A percentile compares a stretch with the other conserved stretches of the same genome.
These are phyloP conservation scores for Hypsibius dujardini DNA, from an alignment of 1,140 invertebrate species.

Conservation along the genomic window DNA sequence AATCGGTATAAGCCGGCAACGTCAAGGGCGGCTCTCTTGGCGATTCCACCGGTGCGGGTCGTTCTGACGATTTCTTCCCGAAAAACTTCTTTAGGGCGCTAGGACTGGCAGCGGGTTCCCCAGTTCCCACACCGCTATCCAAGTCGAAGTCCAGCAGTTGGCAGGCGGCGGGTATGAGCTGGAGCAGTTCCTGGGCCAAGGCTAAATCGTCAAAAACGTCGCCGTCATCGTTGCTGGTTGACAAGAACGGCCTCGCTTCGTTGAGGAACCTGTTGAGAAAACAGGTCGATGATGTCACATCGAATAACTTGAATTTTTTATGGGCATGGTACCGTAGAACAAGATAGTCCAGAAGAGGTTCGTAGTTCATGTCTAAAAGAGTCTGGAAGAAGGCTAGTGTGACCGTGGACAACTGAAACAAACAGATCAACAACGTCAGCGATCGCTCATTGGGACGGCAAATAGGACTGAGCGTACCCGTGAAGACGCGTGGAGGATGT, in stretches of 20 bases:
- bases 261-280: neutral
- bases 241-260: too few relatives aligned
- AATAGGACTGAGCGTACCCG: neutral
- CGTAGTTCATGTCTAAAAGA: neutral
- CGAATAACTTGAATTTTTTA: neutral
- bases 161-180: neutral
- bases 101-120: neutral
- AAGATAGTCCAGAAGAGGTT: neutral
- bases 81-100: neutral
- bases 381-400: neutral
- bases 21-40: neutral
- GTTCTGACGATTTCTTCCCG: constrained; percentile 2
- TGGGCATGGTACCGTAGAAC: neutral
- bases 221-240: neutral
- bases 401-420: neutral
- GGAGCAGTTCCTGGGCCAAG: neutral
- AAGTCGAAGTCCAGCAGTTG: neutral
- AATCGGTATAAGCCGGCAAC: neutral
- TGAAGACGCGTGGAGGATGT: neutral
- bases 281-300: too few relatives aligned
- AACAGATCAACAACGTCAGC: neutral
- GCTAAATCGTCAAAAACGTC: neutral
- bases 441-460: neutral
- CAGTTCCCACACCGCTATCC: neutral
- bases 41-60: neutral